These are phyloP conservation scores for Strix uralensis DNA, from an alignment of 2,113 vertebrate species.

Conservation along the genomic window DNA sequence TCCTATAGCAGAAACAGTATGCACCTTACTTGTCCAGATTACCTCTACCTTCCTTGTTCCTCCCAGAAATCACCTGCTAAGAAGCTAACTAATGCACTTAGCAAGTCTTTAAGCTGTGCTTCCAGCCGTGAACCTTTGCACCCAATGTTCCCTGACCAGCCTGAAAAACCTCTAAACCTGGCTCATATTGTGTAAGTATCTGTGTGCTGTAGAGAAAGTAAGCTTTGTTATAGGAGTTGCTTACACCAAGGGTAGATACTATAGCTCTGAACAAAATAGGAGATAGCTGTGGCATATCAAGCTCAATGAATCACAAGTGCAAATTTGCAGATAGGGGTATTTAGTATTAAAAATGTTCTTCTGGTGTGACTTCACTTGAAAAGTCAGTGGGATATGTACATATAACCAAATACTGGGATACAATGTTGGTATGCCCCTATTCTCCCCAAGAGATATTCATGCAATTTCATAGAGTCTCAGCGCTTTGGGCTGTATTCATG, in stretches of 20 bases:
- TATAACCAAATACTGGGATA: background rate
- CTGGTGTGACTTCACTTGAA: background rate
- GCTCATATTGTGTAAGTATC: constrained; percentile 95
- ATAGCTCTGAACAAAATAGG: background rate
- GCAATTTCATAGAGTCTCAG: background rate
- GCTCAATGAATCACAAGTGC: background rate
- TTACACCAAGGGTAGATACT: background rate
- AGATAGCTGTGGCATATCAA: background rate
- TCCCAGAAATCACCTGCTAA: constrained; percentile 98
- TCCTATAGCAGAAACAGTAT: constrained; percentile 41
- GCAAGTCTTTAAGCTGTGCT: constrained; percentile 98
- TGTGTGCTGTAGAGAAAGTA: constrained; percentile 1
- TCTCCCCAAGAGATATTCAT: background rate
- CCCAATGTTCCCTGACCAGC: constrained; percentile 92
- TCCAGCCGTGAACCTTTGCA: constrained; percentile 93
- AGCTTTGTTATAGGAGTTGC: background rate
- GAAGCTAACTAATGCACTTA: constrained; percentile 95
- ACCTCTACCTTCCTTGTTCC: constrained; percentile 70
- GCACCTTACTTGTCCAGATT: constrained; percentile 62
- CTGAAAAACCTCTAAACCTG: constrained; percentile 95
- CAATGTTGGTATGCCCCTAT: background rate
- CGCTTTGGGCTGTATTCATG: background rate
- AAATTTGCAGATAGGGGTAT: background rate
- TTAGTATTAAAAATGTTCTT: background rate
- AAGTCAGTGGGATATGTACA: background rate